These are phyloP conservation scores for Leptobrachium ailaonicum DNA, from an alignment of 2,113 vertebrate species.

Conservation along the genomic window DNA sequence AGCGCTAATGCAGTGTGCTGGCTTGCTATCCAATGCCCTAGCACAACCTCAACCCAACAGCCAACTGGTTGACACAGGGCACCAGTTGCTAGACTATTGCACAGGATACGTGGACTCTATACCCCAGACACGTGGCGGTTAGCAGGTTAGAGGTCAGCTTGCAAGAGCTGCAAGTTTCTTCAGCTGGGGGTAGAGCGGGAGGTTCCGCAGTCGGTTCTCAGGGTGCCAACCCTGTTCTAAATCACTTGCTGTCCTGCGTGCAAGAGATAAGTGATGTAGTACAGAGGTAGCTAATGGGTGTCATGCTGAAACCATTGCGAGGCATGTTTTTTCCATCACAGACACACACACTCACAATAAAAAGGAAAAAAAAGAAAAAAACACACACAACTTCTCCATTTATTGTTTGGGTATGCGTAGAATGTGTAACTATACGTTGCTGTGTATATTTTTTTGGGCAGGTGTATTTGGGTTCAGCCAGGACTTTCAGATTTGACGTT, in stretches of 20 bases:
- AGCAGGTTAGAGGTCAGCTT: slow-evolving; percentile 94
- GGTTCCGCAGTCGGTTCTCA: slow-evolving; percentile 63
- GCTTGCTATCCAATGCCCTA: slow-evolving; percentile 84
- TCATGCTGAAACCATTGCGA: neutral
- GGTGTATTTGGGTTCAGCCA: too few relatives aligned
- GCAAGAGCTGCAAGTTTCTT: slow-evolving; percentile 94
- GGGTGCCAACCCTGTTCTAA: slow-evolving; percentile 82
- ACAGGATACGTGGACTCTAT: slow-evolving; percentile 98
- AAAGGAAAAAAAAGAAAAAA: too few relatives aligned
- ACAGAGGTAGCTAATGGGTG: slow-evolving; percentile 88
- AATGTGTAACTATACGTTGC: too few relatives aligned
- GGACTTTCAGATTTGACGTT: too few relatives aligned
- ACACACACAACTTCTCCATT: too few relatives aligned
- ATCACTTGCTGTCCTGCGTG: slow-evolving; percentile 92
- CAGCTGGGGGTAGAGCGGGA: slow-evolving; percentile 56
- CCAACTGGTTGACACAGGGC: slow-evolving; percentile 92
- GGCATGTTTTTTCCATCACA: slow-evolving; percentile 1
- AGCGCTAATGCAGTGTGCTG: slow-evolving; percentile 88
- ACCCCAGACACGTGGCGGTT: slow-evolving; percentile 91
- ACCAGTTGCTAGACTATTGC: slow-evolving; percentile 95
- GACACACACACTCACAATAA: neutral
- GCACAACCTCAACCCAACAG: slow-evolving; percentile 84
- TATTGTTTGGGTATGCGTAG: too few relatives aligned
- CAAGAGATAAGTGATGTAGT: slow-evolving; percentile 98
- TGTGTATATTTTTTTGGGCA: too few relatives aligned